Conservation (phyloP, 2,888 invertebrate genomes). For the Orthonevra nobilis region DNA sequence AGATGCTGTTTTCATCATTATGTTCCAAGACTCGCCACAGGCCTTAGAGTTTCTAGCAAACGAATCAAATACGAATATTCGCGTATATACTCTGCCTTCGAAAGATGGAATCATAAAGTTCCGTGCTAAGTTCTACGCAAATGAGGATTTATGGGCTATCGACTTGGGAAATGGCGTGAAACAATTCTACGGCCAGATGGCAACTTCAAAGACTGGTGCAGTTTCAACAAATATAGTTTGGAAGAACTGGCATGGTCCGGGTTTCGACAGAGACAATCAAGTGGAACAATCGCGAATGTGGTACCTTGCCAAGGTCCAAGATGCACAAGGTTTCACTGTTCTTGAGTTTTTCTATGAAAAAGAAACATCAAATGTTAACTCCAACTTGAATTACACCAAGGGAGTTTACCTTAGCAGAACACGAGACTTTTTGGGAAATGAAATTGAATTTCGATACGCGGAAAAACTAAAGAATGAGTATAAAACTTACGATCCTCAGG, state of each 20-base stretch:
- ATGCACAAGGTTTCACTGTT: not conserved
- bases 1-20: not conserved
- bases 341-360: slow-evolving; percentile 16
- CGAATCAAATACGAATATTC: not conserved
- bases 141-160: slow-evolving; percentile 11
- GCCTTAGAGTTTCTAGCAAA: not conserved
- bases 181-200: slow-evolving; percentile 20
- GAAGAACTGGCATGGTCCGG: slow-evolving; percentile 32
- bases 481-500: not conserved
- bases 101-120: not conserved
- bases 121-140: slow-evolving; percentile 17
- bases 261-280: slow-evolving; percentile 13
- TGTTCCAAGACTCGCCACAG: slow-evolving; percentile 16
- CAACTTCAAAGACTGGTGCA: not conserved
- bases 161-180: slow-evolving; percentile 23
- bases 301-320: slow-evolving; percentile 19
- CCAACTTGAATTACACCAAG: slow-evolving; percentile 11
- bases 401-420: slow-evolving; percentile 1
- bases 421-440: slow-evolving; percentile 10
- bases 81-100: not conserved
- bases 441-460: slow-evolving; percentile 7
- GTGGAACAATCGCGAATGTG: slow-evolving; percentile 19
- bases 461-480: slow-evolving; percentile 22
- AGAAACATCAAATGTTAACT: not conserved
- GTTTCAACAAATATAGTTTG: slow-evolving; percentile 22